Percentiles rank a stretch among this genome's conserved stretches.
Conservation (phyloP, 2,797 vertebrate genomes). For the Ptychadena robeensis region DNA sequence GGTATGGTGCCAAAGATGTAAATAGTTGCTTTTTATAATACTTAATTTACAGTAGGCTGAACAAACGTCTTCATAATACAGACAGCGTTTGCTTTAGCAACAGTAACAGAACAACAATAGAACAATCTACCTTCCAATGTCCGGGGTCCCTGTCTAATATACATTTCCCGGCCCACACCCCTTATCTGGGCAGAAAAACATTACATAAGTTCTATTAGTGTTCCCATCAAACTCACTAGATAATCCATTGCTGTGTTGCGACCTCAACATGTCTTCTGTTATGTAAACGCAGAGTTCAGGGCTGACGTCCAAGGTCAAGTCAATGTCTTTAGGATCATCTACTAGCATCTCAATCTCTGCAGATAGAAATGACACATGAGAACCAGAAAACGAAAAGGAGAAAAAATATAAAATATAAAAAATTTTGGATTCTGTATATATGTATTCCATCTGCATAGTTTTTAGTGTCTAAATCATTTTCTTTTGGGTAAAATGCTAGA, state of each 20-base stretch:
- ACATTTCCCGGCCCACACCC: too few species aligned
- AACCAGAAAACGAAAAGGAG: background rate
- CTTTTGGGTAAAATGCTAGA: too few species aligned
- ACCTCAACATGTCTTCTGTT: constrained; percentile 95
- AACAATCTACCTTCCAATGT: too few species aligned
- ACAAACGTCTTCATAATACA: background rate
- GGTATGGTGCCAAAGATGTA: too few species aligned
- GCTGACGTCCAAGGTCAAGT: constrained; percentile 86
- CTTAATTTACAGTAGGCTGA: too few species aligned
- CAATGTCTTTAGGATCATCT: constrained; percentile 95
- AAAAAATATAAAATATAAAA: background rate
- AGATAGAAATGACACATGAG: background rate
- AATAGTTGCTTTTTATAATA: too few species aligned
- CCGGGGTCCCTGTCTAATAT: too few species aligned
- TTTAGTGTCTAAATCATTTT: too few species aligned
- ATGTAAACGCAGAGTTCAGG: constrained; percentile 97
- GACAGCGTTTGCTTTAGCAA: background rate
- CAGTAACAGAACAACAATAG: background rate
- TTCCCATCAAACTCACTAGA: constrained; percentile 77
- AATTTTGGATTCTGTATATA: background rate
- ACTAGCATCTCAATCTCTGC: constrained; percentile 98
- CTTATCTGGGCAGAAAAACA: too few species aligned
- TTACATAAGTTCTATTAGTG: too few species aligned
- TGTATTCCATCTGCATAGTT: background rate
- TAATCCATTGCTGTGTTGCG: constrained; percentile 88